phyloP scores from a whole-genome alignment of 1,140 invertebrate genomes.

The Polyergus mexicanus region DNA sequence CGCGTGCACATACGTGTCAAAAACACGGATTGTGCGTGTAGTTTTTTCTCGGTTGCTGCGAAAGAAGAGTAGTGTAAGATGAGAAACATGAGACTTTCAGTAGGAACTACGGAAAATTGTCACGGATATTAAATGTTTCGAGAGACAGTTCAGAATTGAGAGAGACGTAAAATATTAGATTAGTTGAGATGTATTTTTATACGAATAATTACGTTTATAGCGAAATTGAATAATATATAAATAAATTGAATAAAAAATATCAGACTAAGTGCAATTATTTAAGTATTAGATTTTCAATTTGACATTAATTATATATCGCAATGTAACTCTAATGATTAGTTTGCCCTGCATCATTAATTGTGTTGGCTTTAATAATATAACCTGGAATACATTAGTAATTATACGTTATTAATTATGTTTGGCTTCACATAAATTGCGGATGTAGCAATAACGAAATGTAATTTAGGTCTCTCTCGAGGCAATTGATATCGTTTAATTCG shows the following conservation, averaged over 20 bases:
- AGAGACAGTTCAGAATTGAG: neutral
- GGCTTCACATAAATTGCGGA: constrained; percentile 34
- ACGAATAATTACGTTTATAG: neutral
- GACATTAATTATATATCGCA: constrained; percentile 27
- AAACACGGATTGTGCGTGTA: neutral
- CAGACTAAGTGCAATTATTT: neutral
- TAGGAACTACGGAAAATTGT: constrained; percentile 46
- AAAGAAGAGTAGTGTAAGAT: constrained; percentile 36
- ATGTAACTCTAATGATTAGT: constrained; percentile 34
- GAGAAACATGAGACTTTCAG: constrained; percentile 12
- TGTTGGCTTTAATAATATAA: constrained; percentile 55
- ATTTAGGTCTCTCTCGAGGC: constrained; percentile 15
- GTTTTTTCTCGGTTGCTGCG: constrained; percentile 29
- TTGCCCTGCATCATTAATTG: constrained; percentile 51
- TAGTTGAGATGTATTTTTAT: neutral
- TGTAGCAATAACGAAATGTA: constrained; percentile 26
- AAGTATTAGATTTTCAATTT: constrained; percentile 18
- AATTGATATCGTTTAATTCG: constrained; percentile 35
- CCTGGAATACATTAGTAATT: constrained; percentile 57
- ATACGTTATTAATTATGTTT: constrained; percentile 55
- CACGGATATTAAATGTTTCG: constrained; percentile 30
- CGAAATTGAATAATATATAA: too few relatives aligned
- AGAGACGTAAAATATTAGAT: neutral
- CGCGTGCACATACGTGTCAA: neutral
- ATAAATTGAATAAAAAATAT: neutral